phyloP scores from a whole-genome alignment of 2,113 vertebrate species.

The Tragulus kanchil region DNA sequence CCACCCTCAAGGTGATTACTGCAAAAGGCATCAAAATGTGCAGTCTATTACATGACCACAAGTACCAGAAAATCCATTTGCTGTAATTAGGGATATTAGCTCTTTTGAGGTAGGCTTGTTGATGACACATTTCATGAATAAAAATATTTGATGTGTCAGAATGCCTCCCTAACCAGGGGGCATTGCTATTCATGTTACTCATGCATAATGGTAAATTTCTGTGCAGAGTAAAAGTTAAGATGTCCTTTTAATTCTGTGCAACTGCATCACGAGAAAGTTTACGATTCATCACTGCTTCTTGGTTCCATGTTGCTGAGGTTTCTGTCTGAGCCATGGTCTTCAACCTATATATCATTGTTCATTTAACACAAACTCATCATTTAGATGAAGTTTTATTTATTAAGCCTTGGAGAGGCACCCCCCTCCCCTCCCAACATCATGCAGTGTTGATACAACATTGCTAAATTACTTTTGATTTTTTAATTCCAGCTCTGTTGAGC shows the following conservation, averaged over 20 bases:
- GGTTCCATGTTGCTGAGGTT: slow-evolving; percentile 28
- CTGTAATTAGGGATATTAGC: slow-evolving; percentile 14
- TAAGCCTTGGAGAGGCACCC: slow-evolving; percentile 70
- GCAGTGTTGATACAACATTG: background rate
- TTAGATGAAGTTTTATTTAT: slow-evolving; percentile 83
- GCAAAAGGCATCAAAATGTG: background rate
- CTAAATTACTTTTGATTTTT: slow-evolving; percentile 21
- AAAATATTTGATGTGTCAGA: background rate
- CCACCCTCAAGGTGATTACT: background rate
- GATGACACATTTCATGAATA: slow-evolving; percentile 13
- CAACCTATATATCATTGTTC: slow-evolving; percentile 69
- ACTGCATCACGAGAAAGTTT: background rate
- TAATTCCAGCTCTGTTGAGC: background rate
- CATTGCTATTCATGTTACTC: background rate
- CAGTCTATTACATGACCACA: background rate
- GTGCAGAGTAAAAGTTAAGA: background rate
- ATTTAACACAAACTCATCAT: slow-evolving; percentile 81
- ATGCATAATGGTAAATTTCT: background rate
- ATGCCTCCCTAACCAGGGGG: background rate
- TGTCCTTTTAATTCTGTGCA: background rate
- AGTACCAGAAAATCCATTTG: slow-evolving; percentile 32
- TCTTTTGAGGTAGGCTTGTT: slow-evolving; percentile 24
- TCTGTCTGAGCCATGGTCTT: slow-evolving; percentile 59
- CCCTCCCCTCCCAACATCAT: slow-evolving; percentile 21
- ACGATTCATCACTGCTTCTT: background rate